Conservation (phyloP, 2,888 invertebrate genomes). For the Drosophila anomelani region DNA sequence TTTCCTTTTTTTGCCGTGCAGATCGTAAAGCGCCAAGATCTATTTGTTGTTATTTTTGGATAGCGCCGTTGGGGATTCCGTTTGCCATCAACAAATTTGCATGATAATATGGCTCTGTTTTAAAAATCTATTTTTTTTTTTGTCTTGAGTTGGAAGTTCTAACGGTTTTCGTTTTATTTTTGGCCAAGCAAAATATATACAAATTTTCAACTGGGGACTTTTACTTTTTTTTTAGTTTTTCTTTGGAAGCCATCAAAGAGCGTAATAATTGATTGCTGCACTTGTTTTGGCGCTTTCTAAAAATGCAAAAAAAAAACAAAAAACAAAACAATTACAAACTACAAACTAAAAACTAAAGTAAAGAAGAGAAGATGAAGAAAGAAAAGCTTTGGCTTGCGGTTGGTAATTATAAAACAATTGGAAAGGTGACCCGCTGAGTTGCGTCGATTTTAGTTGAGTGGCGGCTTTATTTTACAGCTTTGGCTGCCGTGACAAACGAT, state of each 20-base stretch:
- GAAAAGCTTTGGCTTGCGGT: conserved; percentile 36
- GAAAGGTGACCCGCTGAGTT: conserved; percentile 59
- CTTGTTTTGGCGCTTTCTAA: conserved; percentile 77
- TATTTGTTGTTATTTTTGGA: conserved; percentile 33
- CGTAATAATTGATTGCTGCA: conserved; percentile 75
- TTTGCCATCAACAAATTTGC: conserved; percentile 47
- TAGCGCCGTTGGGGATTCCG: conserved; percentile 37
- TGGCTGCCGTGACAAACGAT: conserved; percentile 42
- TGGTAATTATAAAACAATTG: conserved; percentile 69
- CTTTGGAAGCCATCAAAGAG: conserved; percentile 35
- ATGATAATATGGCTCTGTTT: conserved; percentile 62
- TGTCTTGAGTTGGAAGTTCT: conserved; percentile 40
- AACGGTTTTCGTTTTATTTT: conserved; percentile 56
- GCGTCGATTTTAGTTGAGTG: conserved; percentile 33
- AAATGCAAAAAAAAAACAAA: conserved; percentile 40
- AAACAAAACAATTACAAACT: conserved; percentile 7
- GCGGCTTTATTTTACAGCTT: not conserved
- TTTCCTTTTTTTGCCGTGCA: conserved; percentile 2
- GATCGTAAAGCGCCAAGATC: conserved; percentile 20
- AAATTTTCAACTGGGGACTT: conserved; percentile 40
- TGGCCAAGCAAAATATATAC: conserved; percentile 25
- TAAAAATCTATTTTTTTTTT: not conserved
- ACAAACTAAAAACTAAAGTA: conserved; percentile 26
- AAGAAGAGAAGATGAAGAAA: conserved; percentile 32
- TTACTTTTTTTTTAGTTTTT: conserved; percentile 66